phyloP scores from a whole-genome alignment of 2,888 invertebrate genomes.

The Microplitis deprimator region DNA sequence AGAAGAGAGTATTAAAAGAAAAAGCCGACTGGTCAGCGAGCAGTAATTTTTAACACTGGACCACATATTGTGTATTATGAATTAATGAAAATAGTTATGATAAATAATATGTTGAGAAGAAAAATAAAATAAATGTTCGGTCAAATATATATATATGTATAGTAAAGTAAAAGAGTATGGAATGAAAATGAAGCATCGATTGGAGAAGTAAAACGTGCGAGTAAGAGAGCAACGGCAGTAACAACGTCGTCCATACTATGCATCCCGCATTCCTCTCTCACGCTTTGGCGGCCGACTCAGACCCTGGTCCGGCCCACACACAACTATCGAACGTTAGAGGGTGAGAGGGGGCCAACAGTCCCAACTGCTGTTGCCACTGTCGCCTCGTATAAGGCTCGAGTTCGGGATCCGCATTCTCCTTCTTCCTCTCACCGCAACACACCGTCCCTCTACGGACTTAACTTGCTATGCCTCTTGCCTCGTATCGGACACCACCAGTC shows the following conservation, averaged over 20 bases:
- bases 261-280: conserved; percentile 70
- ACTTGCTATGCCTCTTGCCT: neutral
- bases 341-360: conserved; percentile 28
- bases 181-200: neutral
- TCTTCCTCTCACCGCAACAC: neutral
- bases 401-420: conserved; percentile 31
- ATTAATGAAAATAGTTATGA: too few species aligned
- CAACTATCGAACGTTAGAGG: conserved; percentile 61
- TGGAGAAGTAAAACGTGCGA: conserved; percentile 9
- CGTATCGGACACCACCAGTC: neutral
- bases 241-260: conserved; percentile 62
- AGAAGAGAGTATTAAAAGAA: conserved; percentile 22
- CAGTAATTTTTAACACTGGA: conserved; percentile 10
- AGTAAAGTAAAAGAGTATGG: neutral
- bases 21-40: conserved; percentile 18
- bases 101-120: conserved; percentile 5
- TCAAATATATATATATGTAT: neutral
- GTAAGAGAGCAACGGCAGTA: conserved; percentile 47
- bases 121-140: neutral
- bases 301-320: conserved; percentile 52
- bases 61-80: conserved; percentile 3
- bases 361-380: conserved; percentile 36
- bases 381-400: conserved; percentile 39
- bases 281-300: conserved; percentile 62
- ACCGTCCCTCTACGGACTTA: conserved; percentile 12